Conservation (phyloP, 2,888 invertebrate species). For the Antheraea assamensis region DNA sequence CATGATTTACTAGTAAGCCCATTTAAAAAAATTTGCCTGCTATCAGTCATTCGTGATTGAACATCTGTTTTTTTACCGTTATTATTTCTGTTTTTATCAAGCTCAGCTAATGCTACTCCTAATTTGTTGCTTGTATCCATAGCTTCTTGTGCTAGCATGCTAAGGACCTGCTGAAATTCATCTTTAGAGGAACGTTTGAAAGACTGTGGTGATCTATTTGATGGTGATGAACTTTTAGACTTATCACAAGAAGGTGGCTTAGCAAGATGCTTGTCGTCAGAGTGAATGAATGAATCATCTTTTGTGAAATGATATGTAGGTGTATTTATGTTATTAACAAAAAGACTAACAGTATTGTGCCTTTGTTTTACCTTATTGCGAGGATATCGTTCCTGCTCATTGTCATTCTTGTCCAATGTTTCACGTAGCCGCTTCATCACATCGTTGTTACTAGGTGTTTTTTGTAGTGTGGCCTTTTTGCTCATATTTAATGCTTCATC, state of each 20-base stretch:
- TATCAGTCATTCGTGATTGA: conserved; percentile 76
- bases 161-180: conserved; percentile 86
- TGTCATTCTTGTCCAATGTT: conserved; percentile 73
- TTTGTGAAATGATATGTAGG: conserved; percentile 76
- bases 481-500: conserved; percentile 81
- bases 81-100: conserved; percentile 76
- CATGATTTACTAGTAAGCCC: conserved; percentile 62
- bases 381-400: conserved; percentile 67
- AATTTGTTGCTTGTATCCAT: conserved; percentile 87
- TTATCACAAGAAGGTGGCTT: conserved; percentile 78
- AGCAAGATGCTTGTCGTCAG: conserved; percentile 74
- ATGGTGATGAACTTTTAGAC: conserved; percentile 81
- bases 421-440: conserved; percentile 76
- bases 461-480: conserved; percentile 78
- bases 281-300: conserved; percentile 79
- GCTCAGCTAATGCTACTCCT: conserved; percentile 85
- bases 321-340: conserved; percentile 75
- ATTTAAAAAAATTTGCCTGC: conserved; percentile 75
- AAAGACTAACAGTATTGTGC: conserved; percentile 76
- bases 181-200: conserved; percentile 74
- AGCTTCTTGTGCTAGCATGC: conserved; percentile 88
- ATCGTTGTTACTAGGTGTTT: conserved; percentile 84
- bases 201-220: conserved; percentile 80
- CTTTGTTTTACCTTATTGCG: conserved; percentile 80
- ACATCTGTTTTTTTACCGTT: conserved; percentile 68